These are phyloP conservation scores for Pelecanoides urinatrix DNA, from an alignment of 2,113 vertebrate species.

Conservation along the genomic window DNA sequence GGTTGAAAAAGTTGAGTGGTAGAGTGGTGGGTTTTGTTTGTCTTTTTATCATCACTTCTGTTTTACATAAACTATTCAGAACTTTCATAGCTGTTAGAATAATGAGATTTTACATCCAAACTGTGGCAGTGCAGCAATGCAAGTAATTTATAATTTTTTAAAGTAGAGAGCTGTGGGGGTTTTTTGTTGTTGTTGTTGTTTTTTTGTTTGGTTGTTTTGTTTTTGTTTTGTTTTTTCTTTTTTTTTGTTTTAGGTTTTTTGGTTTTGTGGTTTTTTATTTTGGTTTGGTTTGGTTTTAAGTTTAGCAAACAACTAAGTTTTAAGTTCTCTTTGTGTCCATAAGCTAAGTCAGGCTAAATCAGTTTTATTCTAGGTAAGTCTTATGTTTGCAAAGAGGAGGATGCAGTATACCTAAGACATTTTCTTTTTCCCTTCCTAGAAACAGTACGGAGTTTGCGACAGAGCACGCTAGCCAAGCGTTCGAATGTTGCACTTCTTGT, in stretches of 20 bases:
- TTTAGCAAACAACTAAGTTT: neutral
- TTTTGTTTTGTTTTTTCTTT: neutral
- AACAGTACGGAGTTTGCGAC: slow-evolving; percentile 75
- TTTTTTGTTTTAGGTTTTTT: neutral
- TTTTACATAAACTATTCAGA: neutral
- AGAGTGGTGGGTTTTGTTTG: neutral
- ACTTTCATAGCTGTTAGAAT: neutral
- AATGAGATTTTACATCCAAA: neutral
- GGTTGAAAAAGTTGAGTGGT: neutral
- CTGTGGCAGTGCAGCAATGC: neutral
- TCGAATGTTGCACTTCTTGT: slow-evolving; percentile 62
- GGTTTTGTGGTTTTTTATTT: too few relatives aligned
- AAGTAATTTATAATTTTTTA: neutral
- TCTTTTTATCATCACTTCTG: neutral
- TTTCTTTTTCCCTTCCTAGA: slow-evolving; percentile 65
- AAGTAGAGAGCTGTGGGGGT: neutral
- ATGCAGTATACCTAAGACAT: slow-evolving; percentile 35
- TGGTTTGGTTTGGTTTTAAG: neutral
- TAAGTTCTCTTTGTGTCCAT: neutral
- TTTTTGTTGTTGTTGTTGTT: neutral
- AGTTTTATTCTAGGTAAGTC: neutral
- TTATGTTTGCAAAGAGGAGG: neutral
- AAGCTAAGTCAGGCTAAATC: neutral
- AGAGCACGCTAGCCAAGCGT: slow-evolving; percentile 78
- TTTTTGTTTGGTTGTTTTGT: neutral